Evolutionary conservation across 2,113 vertebrate genomes (phyloP), one percentile per base, ranked within the genome.

Genomic region (Hippolais icterina): DNA sequence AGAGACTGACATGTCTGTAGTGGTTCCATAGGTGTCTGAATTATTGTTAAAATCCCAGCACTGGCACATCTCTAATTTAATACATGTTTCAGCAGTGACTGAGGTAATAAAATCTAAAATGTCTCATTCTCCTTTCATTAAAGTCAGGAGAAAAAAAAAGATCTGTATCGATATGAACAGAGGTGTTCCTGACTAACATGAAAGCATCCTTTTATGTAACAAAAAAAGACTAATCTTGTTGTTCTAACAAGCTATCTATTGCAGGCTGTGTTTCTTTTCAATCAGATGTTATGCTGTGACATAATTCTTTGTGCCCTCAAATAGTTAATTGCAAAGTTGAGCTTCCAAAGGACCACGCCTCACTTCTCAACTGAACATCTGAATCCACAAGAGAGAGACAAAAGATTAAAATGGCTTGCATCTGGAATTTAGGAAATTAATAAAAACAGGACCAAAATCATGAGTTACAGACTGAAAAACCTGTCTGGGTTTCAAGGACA

Each of bases 31-130:
- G 52, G 52, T 64, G 31, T 86, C n/a, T 95, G 94, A 96, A 87
- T 96, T 93, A 89, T 59, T 85, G 78, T 81, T 87, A 75, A 95
- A 92, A 79, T 3, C 9, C 31, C 53, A 83, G 74, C 53, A 64
- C 25, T 68, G 50, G 37, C 49, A 82, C 44, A 66, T 86, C 53
- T 88, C 69, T 93, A 91, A 95, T 96, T 89, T 87, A 90, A 93
- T 89, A 60, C 24, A 66, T 8, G 1, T 94, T 92, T 93, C 87
- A 92, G 44, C 37, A 81, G 49, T 72, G 64, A 52, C 71, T 16
- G 1, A 60, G 78, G 37, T 78, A 90, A 95, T 96, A 85, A 90
- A 93, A 95, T 90, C 87, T 93, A 76, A 95, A 96, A 94, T 70
- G 64, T 29, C 47, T 94, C 8, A 0, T 95, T 93, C 78, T 88